phyloP scores from a whole-genome alignment of 2,888 invertebrate species.

The Busseola fusca region DNA sequence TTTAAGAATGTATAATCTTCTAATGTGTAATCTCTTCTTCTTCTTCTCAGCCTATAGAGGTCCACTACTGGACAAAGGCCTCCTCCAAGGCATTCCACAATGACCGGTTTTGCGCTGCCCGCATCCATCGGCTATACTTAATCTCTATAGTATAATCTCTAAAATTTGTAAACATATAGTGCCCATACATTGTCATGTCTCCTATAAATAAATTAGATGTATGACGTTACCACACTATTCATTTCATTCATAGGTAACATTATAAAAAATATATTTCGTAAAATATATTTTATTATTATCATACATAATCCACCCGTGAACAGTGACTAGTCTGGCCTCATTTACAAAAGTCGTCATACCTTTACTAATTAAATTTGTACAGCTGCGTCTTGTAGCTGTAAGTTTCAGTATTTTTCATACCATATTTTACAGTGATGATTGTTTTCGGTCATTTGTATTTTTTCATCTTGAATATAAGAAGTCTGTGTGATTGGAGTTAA shows the following conservation, averaged over 20 bases:
- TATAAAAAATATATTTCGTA: too few species aligned
- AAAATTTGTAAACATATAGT: too few species aligned
- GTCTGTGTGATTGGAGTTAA: too few species aligned
- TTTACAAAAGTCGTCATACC: background rate
- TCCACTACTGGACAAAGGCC: too few species aligned
- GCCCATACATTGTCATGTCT: background rate
- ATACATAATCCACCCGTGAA: background rate
- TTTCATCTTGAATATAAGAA: background rate
- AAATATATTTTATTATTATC: background rate
- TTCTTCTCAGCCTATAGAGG: too few species aligned
- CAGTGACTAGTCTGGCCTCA: background rate
- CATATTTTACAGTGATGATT: background rate
- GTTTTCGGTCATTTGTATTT: background rate
- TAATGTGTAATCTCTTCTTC: too few species aligned
- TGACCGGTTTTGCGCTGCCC: too few species aligned
- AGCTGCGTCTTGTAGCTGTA: background rate
- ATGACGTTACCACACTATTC: background rate
- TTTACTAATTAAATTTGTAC: background rate
- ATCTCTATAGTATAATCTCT: too few species aligned
- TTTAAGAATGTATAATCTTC: background rate
- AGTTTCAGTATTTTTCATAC: background rate
- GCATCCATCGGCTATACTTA: too few species aligned
- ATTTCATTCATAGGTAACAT: slow-evolving; percentile 25
- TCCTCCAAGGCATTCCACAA: too few species aligned
- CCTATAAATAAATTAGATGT: background rate